Evolutionary conservation across 2,888 invertebrate species (phyloP), one percentile per base, ranked within the genome.

Genomic region (Cataglyphis albicans): DNA sequence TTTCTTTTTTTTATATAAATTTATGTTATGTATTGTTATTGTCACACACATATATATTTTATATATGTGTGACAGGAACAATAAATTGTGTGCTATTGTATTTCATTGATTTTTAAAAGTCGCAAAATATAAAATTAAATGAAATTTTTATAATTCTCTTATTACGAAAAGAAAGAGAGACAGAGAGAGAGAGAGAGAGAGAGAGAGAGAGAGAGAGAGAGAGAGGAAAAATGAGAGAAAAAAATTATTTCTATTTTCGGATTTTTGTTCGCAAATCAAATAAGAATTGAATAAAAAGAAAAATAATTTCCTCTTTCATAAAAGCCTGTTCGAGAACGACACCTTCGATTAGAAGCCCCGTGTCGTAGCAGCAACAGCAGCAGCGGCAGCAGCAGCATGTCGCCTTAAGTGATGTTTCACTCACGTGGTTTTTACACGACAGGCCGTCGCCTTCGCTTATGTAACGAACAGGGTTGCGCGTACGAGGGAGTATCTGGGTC

Each of bases 381-480:
- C 32, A 74, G 63, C 21, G 55, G 68, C 70, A 44, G 52, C 25
- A 76, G 38, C 72, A 70, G 74, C 59, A 80, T 48, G 78, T 80
- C 75, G 44, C 59, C 78, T 80, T 74, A 73, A 80, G 78, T 80
- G 75, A 80, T 80, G 78, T 80, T 80, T 80, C 78, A 80, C 78
- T 80, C 78, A 80, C 78, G 78, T 80, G 75, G 74, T 80, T 80
- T 80, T 80, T 80, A 74, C 78, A 74, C 76, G 76, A 78, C 78
- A 74, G 44, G 59, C 78, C 78, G 59, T 80, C 74, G 44, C 74
- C 78, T 73, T 80, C 78, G 59, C 78, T 80, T 80, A 80, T 35
- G 78, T 80, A 80, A 80, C 78, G 55, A 80, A 64, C 78, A 80
- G 78, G 59, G 78, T 73, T 59, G 75, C 75, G 75, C 73, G 41